Conservation (phyloP, 2,113 vertebrate genomes). For the Chaenocephalus aceratus region DNA sequence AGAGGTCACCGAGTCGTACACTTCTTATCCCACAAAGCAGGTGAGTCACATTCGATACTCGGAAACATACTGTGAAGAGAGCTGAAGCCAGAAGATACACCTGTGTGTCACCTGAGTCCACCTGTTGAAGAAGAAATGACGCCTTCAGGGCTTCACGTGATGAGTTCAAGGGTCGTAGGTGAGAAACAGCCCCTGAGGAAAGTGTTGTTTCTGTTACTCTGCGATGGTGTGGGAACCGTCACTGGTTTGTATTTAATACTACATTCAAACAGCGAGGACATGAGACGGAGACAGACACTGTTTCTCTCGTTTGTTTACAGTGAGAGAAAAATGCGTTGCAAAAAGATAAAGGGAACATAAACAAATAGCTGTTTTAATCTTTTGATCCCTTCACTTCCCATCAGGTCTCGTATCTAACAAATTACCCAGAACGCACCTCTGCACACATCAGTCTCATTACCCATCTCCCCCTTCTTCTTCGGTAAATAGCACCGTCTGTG, state of each 20-base stretch:
- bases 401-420: constrained; percentile 75
- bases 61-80: no score
- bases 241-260: constrained; percentile 30
- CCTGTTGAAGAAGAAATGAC: constrained; percentile 37
- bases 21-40: no score
- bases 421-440: constrained; percentile 73
- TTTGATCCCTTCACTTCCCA: constrained; percentile 76
- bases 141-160: constrained; percentile 15
- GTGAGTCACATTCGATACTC: not conserved
- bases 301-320: not conserved
- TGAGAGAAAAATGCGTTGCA: no score
- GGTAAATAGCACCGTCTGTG: constrained; percentile 73
- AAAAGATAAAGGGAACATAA: constrained; percentile 20
- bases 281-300: not conserved
- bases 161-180: constrained; percentile 60
- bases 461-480: constrained; percentile 51
- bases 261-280: constrained; percentile 37
- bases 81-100: constrained; percentile 42
- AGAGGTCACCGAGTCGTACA: no score
- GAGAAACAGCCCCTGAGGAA: constrained; percentile 31
- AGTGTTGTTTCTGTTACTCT: constrained; percentile 22
- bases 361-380: constrained; percentile 57
- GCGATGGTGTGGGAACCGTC: not conserved
- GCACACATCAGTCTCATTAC: constrained; percentile 79
- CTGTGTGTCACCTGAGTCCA: constrained; percentile 65